These are phyloP conservation scores for Melanotaenia nigrans DNA, from an alignment of 2,797 vertebrate species.

Conservation along the genomic window DNA sequence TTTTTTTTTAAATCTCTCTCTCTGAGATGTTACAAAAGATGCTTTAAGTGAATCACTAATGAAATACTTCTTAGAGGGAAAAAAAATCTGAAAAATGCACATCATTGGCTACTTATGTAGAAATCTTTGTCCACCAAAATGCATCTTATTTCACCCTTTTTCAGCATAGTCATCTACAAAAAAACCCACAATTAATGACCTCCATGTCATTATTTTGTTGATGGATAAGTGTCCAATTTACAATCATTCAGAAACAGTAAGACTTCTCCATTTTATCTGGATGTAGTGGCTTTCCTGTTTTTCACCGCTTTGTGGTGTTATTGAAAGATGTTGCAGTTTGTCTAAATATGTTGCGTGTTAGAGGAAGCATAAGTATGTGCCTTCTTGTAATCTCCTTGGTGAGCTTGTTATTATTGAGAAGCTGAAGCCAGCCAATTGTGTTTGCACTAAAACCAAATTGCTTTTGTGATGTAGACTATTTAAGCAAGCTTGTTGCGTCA, in stretches of 20 bases:
- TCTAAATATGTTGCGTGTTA: constrained; percentile 87
- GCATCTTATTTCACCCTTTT: constrained; percentile 51
- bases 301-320: constrained; percentile 85
- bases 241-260: constrained; percentile 68
- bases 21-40: constrained; percentile 49
- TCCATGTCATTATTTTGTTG: constrained; percentile 54
- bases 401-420: constrained; percentile 89
- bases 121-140: constrained; percentile 66
- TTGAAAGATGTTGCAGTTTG: constrained; percentile 85
- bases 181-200: constrained; percentile 35
- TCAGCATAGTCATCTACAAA: constrained; percentile 50
- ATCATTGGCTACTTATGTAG: constrained; percentile 51
- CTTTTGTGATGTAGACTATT: constrained; percentile 88
- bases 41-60: constrained; percentile 66
- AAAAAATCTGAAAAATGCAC: constrained; percentile 39
- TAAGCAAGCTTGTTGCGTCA: constrained; percentile 88
- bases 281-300: constrained; percentile 84
- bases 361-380: constrained; percentile 90
- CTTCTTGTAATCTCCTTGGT: constrained; percentile 89
- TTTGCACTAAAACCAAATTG: constrained; percentile 91
- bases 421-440: constrained; percentile 90
- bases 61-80: constrained; percentile 20
- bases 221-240: constrained; percentile 70
- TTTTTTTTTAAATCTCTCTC: neutral
- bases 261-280: constrained; percentile 78